Evolutionary conservation across 2,113 vertebrate genomes (phyloP).

Genomic region (Galemys pyrenaicus): DNA sequence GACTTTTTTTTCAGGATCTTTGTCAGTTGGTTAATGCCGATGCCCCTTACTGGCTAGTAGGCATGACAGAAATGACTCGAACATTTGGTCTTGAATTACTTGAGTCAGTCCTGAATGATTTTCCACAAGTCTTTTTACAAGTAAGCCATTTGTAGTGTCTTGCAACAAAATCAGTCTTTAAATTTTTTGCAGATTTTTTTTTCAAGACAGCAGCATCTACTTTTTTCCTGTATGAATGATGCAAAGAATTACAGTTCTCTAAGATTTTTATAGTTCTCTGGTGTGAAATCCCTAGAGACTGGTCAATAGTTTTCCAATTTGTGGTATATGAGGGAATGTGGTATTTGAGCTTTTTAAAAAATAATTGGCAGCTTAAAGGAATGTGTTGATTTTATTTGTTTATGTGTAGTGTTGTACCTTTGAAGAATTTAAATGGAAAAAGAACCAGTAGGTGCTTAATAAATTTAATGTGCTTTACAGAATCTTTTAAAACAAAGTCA

Average conservation of each 20-base stretch:
- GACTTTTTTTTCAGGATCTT: slow-evolving; percentile 90
- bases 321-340: neutral
- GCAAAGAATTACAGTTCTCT: neutral
- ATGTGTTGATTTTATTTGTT: neutral
- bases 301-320: neutral
- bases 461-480: slow-evolving; percentile 7
- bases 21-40: slow-evolving; percentile 99
- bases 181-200: slow-evolving; percentile 24
- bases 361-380: neutral
- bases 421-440: neutral
- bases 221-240: neutral
- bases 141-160: slow-evolving; percentile 79
- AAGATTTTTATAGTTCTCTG: no score
- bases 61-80: slow-evolving; percentile 99
- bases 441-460: neutral
- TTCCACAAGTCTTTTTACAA: slow-evolving; percentile 96
- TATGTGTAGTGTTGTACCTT: neutral
- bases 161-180: slow-evolving; percentile 43
- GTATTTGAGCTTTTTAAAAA: neutral
- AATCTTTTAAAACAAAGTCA: slow-evolving; percentile 3
- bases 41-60: slow-evolving; percentile 98
- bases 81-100: slow-evolving; percentile 98
- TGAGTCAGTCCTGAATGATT: slow-evolving; percentile 98
- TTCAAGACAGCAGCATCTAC: neutral
- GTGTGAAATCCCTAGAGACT: neutral